Base-by-base conservation (phyloP, 2,113 vertebrate genomes). In the Lophotis ruficrista region DNA sequence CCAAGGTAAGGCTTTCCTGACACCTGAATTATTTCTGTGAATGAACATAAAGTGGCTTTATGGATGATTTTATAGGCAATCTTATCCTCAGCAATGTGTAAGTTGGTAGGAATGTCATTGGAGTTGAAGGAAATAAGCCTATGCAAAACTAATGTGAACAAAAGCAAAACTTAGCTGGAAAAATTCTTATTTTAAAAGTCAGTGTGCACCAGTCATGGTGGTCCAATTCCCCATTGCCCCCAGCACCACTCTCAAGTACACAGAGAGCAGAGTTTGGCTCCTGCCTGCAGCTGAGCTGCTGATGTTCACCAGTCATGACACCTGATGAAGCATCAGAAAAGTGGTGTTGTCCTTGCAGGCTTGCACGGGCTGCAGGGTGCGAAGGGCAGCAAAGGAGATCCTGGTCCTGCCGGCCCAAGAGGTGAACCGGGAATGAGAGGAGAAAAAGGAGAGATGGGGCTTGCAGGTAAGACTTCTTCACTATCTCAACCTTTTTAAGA, bases 311-410 rank as follows among this genome's bases (percentile, higher is more conserved):
- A 7, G 30, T 19, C 27, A 4, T 0, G 1, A 38, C 37, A 69
- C 12, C 8, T 3, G 4, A 9, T 2, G 24, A 41, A 37, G 30
- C n/a, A 25, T 60, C 30, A 77, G 38, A 21, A 45, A 51, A 78
- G 4, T 31, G 20, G 3, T 38, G 19, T 12, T 96, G 72, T 89
- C 37, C 65, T 66, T 71, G 21, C 89, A 98, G 98, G 98, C 1
- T 5, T 35, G 21, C 64, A 33, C 5, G 98, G 98, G 81, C 45
- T 18, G 31, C 65, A 54, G 35, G 98, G 98, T 5, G 87, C 28
- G 16, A 98, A 97, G 41, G 98, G 97, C 20, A 97, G 78, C 68
- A 96, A 92, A 94, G 98, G 98, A n/a, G 20, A 93, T 45, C 43
- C 53, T 53, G 98, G 98, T 25, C 66, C 91, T 50, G 6, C 21